Evolutionary conservation across 2,888 invertebrate genomes (phyloP).

Genomic region (Oeneis ivallda): DNA sequence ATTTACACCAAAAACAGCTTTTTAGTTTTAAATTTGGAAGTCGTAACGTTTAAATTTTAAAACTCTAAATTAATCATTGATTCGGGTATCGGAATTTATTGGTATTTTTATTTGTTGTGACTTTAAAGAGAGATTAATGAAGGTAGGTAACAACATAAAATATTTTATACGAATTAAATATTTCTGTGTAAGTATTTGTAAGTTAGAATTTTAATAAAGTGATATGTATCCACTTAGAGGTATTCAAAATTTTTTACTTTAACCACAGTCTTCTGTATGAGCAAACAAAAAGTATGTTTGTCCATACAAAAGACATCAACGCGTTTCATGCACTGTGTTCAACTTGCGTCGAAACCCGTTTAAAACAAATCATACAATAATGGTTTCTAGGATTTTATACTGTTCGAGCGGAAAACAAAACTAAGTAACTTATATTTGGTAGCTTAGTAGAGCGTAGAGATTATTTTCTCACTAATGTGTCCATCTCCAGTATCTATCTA

Average conservation of each 20-base stretch:
- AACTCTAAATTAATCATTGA: conserved; percentile 14
- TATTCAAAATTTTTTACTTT: background rate
- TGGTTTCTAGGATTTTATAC: too few relatives aligned
- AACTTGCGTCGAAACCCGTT: background rate
- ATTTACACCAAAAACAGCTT: conserved; percentile 18
- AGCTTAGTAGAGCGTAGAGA: too few relatives aligned
- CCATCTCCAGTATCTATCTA: too few relatives aligned
- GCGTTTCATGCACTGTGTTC: background rate
- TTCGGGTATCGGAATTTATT: conserved; percentile 8
- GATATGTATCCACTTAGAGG: too few relatives aligned
- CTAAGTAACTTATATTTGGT: too few relatives aligned
- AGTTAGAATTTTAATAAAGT: background rate
- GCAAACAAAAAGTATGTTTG: background rate
- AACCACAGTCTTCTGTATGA: background rate
- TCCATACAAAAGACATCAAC: background rate
- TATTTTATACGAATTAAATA: too few relatives aligned
- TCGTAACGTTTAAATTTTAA: background rate
- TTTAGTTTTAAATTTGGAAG: conserved; percentile 20
- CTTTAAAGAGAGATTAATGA: conserved; percentile 2
- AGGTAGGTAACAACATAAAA: too few relatives aligned
- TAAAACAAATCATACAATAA: too few relatives aligned
- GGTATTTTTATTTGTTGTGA: conserved; percentile 8
- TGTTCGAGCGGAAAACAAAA: too few relatives aligned
- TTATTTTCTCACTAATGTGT: too few relatives aligned
- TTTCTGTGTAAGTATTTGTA: too few relatives aligned